These are phyloP conservation scores for Rhea pennata DNA, from an alignment of 2,113 vertebrate genomes.

Conservation along the genomic window DNA sequence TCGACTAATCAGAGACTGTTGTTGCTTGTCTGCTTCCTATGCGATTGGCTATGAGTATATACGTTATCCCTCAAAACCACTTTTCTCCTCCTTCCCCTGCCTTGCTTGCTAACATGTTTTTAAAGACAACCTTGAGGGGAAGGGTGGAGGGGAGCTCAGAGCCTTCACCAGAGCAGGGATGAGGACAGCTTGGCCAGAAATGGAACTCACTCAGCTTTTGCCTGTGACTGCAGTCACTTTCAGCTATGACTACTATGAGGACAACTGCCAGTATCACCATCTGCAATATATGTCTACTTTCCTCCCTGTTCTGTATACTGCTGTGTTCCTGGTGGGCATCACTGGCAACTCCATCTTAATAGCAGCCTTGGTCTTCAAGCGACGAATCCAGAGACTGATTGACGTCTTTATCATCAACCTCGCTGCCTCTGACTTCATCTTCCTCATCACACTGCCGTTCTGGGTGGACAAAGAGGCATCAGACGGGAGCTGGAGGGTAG, in stretches of 20 bases:
- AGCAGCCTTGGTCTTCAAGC: constrained; percentile 63
- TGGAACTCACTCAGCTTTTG: background rate
- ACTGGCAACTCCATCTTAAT: constrained; percentile 75
- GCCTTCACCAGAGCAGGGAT: background rate
- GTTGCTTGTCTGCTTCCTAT: background rate
- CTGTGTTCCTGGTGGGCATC: constrained; percentile 74
- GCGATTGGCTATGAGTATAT: background rate
- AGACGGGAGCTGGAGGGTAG: constrained; percentile 68
- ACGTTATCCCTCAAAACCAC: constrained; percentile 2
- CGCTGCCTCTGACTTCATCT: constrained; percentile 79
- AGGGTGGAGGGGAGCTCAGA: background rate
- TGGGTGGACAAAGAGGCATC: constrained; percentile 78
- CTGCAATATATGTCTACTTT: constrained; percentile 43
- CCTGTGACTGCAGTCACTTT: constrained; percentile 9
- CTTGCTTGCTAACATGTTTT: background rate
- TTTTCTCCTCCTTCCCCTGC: background rate
- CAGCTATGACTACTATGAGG: constrained; percentile 8
- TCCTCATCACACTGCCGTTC: constrained; percentile 78
- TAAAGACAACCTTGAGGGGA: background rate
- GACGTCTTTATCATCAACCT: constrained; percentile 82
- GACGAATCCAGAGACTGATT: constrained; percentile 63
- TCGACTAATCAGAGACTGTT: background rate
- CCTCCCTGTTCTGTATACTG: constrained; percentile 70
- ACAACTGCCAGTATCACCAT: background rate
- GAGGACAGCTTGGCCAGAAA: constrained; percentile 25